phyloP scores from a whole-genome alignment of 2,888 invertebrate species.

The Drosophila ustulata region DNA sequence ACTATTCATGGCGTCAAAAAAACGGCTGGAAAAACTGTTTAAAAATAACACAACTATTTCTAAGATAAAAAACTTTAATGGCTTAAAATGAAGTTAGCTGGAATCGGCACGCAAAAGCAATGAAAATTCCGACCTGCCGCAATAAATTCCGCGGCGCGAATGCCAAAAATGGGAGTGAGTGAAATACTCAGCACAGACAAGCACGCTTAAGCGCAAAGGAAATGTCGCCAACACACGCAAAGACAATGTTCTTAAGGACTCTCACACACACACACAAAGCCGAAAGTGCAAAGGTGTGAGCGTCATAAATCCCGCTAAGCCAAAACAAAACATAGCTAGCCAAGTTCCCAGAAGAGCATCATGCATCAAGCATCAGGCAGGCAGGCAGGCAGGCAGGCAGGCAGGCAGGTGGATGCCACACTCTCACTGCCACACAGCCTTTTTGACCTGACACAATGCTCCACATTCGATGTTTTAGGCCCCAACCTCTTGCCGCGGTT shows the following conservation, averaged over 20 bases:
- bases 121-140: slow-evolving; percentile 82
- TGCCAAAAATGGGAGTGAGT: slow-evolving; percentile 72
- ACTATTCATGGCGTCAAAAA: neutral
- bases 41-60: slow-evolving; percentile 2
- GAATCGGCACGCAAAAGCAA: slow-evolving; percentile 55
- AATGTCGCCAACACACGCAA: slow-evolving; percentile 31
- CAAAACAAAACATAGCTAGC: slow-evolving; percentile 71
- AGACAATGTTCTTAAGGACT: slow-evolving; percentile 22
- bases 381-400: slow-evolving; percentile 41
- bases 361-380: slow-evolving; percentile 55
- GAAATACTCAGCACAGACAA: slow-evolving; percentile 55
- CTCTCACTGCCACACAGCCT: slow-evolving; percentile 37
- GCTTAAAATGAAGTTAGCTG: slow-evolving; percentile 1
- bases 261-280: slow-evolving; percentile 12
- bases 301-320: slow-evolving; percentile 76
- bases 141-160: slow-evolving; percentile 74
- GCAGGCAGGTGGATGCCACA: slow-evolving; percentile 44
- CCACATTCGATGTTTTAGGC: slow-evolving; percentile 79
- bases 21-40: slow-evolving; percentile 1
- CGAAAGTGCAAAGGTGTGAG: slow-evolving; percentile 30
- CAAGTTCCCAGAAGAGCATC: slow-evolving; percentile 57
- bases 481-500: slow-evolving; percentile 28
- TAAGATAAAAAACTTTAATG: slow-evolving; percentile 4
- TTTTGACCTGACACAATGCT: slow-evolving; percentile 83
- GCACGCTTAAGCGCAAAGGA: slow-evolving; percentile 39